phyloP scores from a whole-genome alignment of 2,888 invertebrate genomes.

The Meta bourneti region DNA sequence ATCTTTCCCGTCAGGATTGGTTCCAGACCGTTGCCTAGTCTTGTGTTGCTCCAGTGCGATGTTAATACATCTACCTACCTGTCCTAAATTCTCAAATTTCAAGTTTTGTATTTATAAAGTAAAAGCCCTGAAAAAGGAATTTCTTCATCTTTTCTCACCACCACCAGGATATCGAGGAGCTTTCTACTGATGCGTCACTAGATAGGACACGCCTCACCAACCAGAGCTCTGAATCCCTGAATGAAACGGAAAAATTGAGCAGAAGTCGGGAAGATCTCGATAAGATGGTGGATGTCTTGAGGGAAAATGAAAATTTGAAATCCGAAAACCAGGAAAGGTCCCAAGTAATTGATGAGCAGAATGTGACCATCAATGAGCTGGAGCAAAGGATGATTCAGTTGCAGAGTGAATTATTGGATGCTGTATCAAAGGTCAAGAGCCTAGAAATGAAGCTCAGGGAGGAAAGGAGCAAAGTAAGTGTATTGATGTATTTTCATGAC shows the following conservation, averaged over 20 bases:
- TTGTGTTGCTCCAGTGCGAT: too few relatives aligned
- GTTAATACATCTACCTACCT: not conserved
- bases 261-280: slow-evolving; percentile 7
- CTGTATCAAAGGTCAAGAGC: slow-evolving; percentile 32
- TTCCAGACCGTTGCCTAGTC: too few relatives aligned
- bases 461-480: slow-evolving; percentile 46
- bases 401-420: slow-evolving; percentile 19
- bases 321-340: slow-evolving; percentile 33
- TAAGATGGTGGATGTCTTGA: not conserved
- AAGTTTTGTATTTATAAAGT: not conserved
- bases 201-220: not conserved
- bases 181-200: not conserved
- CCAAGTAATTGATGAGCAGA: slow-evolving; percentile 4
- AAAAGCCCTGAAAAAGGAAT: not conserved
- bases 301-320: slow-evolving; percentile 46
- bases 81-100: not conserved
- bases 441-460: slow-evolving; percentile 29
- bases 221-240: slow-evolving; percentile 26
- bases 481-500: not conserved
- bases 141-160: not conserved
- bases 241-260: not conserved
- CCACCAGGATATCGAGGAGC: not conserved
- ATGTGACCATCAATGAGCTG: slow-evolving; percentile 22
- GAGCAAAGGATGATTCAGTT: slow-evolving; percentile 15
- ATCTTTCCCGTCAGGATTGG: too few relatives aligned